Percentiles rank a stretch among this genome's conserved stretches.
These are phyloP conservation scores for Rhyacophila evoluta DNA, from an alignment of 2,888 invertebrate genomes.

Conservation along the genomic window DNA sequence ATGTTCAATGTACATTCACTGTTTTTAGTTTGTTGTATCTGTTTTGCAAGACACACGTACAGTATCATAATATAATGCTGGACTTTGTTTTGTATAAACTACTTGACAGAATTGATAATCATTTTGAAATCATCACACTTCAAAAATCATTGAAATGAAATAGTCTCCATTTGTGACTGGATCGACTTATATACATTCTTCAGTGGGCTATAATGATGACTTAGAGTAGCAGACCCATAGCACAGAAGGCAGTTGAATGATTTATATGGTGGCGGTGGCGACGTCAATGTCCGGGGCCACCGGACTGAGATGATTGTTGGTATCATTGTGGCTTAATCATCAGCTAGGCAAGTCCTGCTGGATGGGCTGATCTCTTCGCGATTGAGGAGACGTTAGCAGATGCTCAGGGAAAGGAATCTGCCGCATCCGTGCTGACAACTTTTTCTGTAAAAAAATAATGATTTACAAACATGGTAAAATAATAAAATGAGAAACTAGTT, in stretches of 20 bases:
- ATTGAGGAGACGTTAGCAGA: conserved; percentile 73
- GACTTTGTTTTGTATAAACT: neutral
- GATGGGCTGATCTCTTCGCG: conserved; percentile 47
- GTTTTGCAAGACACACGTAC: neutral
- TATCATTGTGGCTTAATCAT: conserved; percentile 33
- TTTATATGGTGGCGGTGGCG: neutral
- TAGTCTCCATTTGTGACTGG: neutral
- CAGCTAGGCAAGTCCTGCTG: conserved; percentile 51
- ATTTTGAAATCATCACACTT: neutral
- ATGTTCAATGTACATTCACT: too few relatives aligned
- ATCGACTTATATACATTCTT: neutral
- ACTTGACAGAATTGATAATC: neutral
- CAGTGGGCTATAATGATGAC: neutral
- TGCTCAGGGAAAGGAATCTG: conserved; percentile 84
- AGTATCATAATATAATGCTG: neutral
- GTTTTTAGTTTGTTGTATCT: neutral
- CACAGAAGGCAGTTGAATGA: neutral
- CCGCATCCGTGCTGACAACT: conserved; percentile 80
- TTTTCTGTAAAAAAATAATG: conserved; percentile 72
- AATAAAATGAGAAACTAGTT: too few relatives aligned
- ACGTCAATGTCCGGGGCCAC: neutral
- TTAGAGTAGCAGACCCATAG: neutral
- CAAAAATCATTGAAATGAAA: neutral
- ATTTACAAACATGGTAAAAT: too few relatives aligned
- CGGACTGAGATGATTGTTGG: neutral